Base-by-base conservation (phyloP, 2,888 invertebrate species). In the Eupithecia exiguata region DNA sequence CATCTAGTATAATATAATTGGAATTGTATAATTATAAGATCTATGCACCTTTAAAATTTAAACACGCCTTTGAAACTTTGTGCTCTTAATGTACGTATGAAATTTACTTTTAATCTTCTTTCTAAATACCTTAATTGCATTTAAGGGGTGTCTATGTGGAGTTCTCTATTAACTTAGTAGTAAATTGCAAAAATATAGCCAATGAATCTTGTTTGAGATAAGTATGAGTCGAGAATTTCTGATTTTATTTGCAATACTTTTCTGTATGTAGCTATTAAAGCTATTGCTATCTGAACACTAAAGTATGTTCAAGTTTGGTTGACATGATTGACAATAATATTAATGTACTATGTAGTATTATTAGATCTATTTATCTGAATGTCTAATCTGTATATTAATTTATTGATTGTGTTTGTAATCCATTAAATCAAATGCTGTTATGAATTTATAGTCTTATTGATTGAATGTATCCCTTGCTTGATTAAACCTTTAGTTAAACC, bases 241-340 rank as follows among this genome's bases (percentile, higher is more conserved):
- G 25, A 58, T 14, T 58, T 58, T 4, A 58, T 25, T 53, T 53
- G 38, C 40, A 43, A 66, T 35, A 68, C 36, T 68, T 36, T 14
- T 58, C 25, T 53, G 14, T 49, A 25, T 25, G 25, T 46, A 46
- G 46, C 46, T 46, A 7, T 2, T 46, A n/a, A 43, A 46, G 58
- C 58, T 58, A 58, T 58, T 58, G 58, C 58, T 58, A 58, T 61
- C 35, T 62, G 35, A 35, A 35, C 35, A 68, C 66, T 43, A 36
- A 82, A 83, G 81, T 84, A 83, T 87, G 84, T 85, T 84, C 78
- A 83, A 84, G 86, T 88, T 91, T 85, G 84, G 89, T 92, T 89
- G 88, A 91, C 92, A 92, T 89, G 90, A 91, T 92, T 89, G 93
- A 93, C 93, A 93, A 93, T 93, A 93, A 93, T 91, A 86, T 87